phyloP scores from a whole-genome alignment of 2,797 vertebrate genomes.

The Cyclura pinguis region DNA sequence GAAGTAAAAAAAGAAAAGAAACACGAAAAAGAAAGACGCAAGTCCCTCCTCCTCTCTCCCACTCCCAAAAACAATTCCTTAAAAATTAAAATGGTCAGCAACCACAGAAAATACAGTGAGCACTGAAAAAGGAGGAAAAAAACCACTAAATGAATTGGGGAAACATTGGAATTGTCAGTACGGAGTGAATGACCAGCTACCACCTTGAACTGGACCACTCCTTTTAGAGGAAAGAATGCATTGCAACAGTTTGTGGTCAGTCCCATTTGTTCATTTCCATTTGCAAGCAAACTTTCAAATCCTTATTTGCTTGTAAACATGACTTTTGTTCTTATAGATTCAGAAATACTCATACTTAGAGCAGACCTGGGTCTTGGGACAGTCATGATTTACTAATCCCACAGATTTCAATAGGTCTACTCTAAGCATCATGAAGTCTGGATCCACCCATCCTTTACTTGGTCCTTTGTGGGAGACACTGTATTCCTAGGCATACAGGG shows the following conservation, averaged over 20 bases:
- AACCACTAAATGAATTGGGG: too few species aligned
- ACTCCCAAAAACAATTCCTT: not conserved
- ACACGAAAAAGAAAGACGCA: too few species aligned
- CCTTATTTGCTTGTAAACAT: not conserved
- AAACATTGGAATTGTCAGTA: not conserved
- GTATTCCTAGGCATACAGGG: not conserved
- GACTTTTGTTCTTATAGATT: not conserved
- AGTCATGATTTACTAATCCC: not conserved
- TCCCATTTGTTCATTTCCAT: not conserved
- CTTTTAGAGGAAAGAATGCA: not conserved
- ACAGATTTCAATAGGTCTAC: not conserved
- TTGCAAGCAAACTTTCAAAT: not conserved
- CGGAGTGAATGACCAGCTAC: not conserved
- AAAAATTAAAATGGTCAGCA: not conserved
- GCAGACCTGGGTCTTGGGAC: too few species aligned
- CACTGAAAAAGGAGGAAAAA: too few species aligned
- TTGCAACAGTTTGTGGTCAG: not conserved
- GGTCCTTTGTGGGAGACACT: not conserved
- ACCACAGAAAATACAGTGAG: not conserved
- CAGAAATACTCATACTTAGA: not conserved
- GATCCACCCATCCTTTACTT: not conserved
- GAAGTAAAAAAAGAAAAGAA: not conserved
- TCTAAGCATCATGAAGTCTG: not conserved
- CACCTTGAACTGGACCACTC: not conserved
- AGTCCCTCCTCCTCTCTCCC: too few species aligned